Conservation (phyloP, 2,888 invertebrate species). For the Volucella inanis region DNA sequence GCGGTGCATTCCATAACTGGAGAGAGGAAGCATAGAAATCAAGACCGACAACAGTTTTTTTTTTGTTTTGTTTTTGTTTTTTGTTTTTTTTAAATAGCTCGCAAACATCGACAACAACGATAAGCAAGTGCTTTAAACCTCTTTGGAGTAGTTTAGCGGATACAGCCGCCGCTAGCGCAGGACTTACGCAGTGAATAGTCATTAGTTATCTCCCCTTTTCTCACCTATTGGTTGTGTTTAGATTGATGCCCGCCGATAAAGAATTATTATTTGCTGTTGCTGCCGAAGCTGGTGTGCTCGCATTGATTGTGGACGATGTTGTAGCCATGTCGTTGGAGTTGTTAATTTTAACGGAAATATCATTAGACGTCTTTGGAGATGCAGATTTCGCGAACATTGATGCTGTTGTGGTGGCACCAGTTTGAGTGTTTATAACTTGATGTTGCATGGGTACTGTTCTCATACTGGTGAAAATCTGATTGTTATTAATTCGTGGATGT, state of each 20-base stretch:
- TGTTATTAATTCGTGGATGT: constrained; percentile 78
- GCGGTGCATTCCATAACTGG: constrained; percentile 37
- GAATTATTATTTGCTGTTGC: constrained; percentile 75
- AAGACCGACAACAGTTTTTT: constrained; percentile 53
- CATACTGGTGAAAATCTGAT: constrained; percentile 79
- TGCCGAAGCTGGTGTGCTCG: constrained; percentile 68
- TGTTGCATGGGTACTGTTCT: constrained; percentile 79
- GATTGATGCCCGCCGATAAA: constrained; percentile 74
- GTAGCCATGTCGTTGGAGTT: constrained; percentile 76
- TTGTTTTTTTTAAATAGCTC: constrained; percentile 60
- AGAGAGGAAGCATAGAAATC: constrained; percentile 62
- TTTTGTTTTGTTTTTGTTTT: constrained; percentile 20
- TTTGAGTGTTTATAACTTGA: constrained; percentile 69
- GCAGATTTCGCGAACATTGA: constrained; percentile 75
- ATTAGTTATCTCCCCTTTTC: constrained; percentile 83
- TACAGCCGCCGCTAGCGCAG: constrained; percentile 67
- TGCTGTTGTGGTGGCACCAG: constrained; percentile 68
- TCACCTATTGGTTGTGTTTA: constrained; percentile 83
- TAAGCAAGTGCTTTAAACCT: constrained; percentile 70
- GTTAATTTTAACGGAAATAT: constrained; percentile 62
- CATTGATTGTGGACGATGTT: constrained; percentile 76
- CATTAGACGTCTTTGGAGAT: constrained; percentile 72
- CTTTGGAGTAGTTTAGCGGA: constrained; percentile 71
- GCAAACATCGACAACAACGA: constrained; percentile 73
- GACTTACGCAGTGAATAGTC: constrained; percentile 71